Conservation (phyloP, 1,140 invertebrate genomes). For the Neomicropteryx cornuta region DNA sequence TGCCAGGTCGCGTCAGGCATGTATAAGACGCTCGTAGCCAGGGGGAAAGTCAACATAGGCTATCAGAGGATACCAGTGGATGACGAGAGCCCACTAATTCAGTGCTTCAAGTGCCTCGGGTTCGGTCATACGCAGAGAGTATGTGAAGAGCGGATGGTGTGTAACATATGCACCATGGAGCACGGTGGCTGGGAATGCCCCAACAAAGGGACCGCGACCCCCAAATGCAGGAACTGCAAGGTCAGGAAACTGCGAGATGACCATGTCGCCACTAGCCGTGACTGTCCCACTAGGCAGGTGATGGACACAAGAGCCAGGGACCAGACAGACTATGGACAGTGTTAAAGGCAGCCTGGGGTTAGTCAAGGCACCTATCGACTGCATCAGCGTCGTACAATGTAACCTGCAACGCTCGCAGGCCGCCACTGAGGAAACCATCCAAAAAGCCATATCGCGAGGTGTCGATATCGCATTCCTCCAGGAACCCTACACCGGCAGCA, state of each 20-base stretch:
- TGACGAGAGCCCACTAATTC: conserved; percentile 15
- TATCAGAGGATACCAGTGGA: conserved; percentile 7
- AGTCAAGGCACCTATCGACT: not conserved
- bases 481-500: conserved; percentile 11
- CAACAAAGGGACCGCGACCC: not conserved
- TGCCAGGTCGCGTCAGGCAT: conserved; percentile 14
- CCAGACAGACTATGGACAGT: conserved; percentile 8
- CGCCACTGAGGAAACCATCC: conserved; percentile 12
- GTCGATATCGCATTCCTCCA: conserved; percentile 12
- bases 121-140: conserved; percentile 11
- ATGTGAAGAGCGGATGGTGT: conserved; percentile 7
- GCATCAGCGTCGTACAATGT: conserved; percentile 11
- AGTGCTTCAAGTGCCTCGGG: conserved; percentile 14
- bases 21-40: conserved; percentile 6
- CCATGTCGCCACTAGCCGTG: conserved; percentile 7
- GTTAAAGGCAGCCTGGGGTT: conserved; percentile 11
- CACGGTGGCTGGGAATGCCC: conserved; percentile 9
- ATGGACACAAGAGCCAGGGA: conserved; percentile 16
- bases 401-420: conserved; percentile 13
- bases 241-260: not conserved
- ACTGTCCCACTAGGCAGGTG: conserved; percentile 9
- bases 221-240: conserved; percentile 9
- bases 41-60: conserved; percentile 12
- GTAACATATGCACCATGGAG: conserved; percentile 9
- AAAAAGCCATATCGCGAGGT: not conserved